Conservation (phyloP, 2,113 vertebrate genomes). For the Muntiacus reevesi region DNA sequence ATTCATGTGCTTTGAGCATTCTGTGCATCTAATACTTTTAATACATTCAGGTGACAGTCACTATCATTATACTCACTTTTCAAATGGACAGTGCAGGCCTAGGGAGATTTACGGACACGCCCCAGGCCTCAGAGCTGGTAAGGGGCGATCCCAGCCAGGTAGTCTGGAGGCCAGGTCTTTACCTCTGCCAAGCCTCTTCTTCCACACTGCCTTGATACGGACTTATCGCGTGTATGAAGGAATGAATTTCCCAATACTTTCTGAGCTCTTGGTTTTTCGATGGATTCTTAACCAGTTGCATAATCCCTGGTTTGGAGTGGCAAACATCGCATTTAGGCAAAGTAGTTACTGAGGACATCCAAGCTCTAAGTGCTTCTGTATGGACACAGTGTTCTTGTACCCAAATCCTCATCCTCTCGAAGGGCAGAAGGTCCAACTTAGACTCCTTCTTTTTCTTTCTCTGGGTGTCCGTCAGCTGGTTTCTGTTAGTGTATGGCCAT, state of each 20-base stretch:
- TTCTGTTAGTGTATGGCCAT: neutral
- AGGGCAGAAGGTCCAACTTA: neutral
- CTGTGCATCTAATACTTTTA: neutral
- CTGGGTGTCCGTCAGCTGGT: neutral
- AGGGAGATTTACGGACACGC: rapidly evolving
- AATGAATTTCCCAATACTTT: neutral
- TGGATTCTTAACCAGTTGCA: neutral
- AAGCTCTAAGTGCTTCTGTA: rapidly evolving
- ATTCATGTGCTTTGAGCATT: rapidly evolving
- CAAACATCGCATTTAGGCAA: neutral
- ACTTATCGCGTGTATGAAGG: rapidly evolving
- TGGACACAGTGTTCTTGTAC: rapidly evolving
- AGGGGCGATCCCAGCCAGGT: rapidly evolving
- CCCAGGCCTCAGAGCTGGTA: neutral
- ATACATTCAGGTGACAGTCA: neutral
- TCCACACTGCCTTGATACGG: rapidly evolving
- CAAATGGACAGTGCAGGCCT: too few species aligned
- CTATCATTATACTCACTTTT: neutral
- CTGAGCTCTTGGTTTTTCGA: neutral
- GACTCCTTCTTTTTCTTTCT: neutral
- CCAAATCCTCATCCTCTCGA: neutral
- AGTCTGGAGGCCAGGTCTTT: rapidly evolving
- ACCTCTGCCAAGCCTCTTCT: neutral
- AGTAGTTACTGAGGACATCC: neutral
- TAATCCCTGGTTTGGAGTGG: neutral